Evolutionary conservation across 2,113 vertebrate genomes (phyloP).

Genomic region (Serinus canaria): DNA sequence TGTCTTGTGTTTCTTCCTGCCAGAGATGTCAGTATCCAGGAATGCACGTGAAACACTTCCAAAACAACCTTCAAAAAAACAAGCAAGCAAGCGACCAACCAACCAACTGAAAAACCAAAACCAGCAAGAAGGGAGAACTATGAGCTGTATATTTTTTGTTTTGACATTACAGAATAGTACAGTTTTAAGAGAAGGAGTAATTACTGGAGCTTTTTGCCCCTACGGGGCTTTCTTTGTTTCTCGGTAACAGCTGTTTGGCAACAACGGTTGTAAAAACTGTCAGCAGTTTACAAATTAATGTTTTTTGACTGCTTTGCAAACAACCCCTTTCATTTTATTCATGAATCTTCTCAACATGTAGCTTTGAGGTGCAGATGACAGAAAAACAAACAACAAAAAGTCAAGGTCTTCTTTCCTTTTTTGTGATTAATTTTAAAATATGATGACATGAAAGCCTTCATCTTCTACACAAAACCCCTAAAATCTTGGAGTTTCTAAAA

Average conservation of each 20-base stretch:
- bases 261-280: background rate
- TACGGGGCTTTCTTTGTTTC: background rate
- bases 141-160: background rate
- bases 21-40: background rate
- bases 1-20: background rate
- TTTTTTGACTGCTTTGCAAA: background rate
- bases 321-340: background rate
- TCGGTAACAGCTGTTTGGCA: background rate
- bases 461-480: background rate
- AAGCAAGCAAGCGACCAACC: background rate
- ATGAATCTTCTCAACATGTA: background rate
- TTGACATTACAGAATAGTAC: background rate
- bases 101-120: background rate
- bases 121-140: background rate
- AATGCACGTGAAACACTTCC: background rate
- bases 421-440: background rate
- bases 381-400: background rate
- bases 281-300: background rate
- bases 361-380: background rate
- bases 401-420: background rate
- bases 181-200: background rate
- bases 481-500: background rate
- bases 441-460: background rate
- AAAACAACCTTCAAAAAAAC: background rate
- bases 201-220: background rate